Evolutionary conservation across 2,888 invertebrate genomes (phyloP).

Genomic region (Sarcophaga subvicina): DNA sequence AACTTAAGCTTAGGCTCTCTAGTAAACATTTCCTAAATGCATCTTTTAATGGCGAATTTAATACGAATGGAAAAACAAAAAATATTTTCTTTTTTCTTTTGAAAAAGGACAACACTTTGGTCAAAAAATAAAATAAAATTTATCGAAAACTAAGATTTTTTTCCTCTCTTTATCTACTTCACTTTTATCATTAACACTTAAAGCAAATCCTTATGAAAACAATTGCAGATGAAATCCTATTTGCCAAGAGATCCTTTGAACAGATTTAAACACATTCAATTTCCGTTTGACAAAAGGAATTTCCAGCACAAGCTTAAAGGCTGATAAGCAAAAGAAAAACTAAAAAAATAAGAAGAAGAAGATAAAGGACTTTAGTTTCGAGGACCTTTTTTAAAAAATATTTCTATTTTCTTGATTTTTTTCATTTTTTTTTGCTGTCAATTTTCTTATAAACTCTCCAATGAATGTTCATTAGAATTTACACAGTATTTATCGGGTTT

Average conservation of each 20-base stretch:
- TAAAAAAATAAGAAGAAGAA: background rate
- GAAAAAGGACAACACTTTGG: too few relatives aligned
- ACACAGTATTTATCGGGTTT: conserved; percentile 1
- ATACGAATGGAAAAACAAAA: too few relatives aligned
- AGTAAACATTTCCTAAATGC: too few relatives aligned
- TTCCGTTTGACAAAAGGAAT: conserved; percentile 49
- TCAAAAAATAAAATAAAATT: too few relatives aligned
- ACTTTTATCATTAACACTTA: conserved; percentile 12
- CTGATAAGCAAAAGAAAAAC: conserved; percentile 39
- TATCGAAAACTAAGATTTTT: background rate
- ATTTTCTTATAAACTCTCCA: background rate
- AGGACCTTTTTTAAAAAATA: conserved; percentile 5
- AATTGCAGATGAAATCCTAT: conserved; percentile 42
- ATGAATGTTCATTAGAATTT: conserved; percentile 48
- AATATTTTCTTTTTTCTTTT: too few relatives aligned
- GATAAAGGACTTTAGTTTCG: conserved; percentile 24
- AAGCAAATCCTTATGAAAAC: conserved; percentile 30
- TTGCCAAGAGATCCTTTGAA: conserved; percentile 26
- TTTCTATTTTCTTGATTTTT: background rate
- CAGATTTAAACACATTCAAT: conserved; percentile 56
- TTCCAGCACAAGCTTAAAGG: conserved; percentile 21
- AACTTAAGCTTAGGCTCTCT: too few relatives aligned
- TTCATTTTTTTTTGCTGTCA: background rate
- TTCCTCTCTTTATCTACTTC: background rate
- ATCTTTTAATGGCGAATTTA: too few relatives aligned